Conservation (phyloP, 2,113 vertebrate species). For the Andinoacara biseriatus region DNA sequence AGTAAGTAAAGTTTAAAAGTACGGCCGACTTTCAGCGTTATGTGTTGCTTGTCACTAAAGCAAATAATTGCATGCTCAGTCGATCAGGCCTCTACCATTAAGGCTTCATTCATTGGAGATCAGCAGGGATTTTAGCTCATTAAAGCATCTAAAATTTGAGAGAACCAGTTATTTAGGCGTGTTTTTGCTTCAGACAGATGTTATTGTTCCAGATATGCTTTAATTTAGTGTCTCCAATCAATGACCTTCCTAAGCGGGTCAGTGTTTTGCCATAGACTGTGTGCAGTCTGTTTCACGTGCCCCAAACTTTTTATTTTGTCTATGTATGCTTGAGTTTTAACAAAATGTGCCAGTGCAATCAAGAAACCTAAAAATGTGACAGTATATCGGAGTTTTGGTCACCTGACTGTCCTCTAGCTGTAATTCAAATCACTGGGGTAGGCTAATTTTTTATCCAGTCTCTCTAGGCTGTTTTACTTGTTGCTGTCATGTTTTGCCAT, state of each 20-base stretch:
- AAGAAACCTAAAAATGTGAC: not conserved
- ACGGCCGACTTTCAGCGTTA: not conserved
- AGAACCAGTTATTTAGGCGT: not conserved
- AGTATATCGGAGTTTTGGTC: not conserved
- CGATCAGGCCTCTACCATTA: not conserved
- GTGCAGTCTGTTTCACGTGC: not conserved
- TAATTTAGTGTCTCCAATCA: not conserved
- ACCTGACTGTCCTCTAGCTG: not conserved
- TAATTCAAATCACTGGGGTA: not conserved
- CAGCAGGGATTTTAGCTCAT: not conserved
- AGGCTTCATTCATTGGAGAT: not conserved
- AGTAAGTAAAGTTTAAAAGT: slow-evolving; percentile 12
- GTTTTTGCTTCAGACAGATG: not conserved
- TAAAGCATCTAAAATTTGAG: not conserved
- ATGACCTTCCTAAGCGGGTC: slow-evolving; percentile 31
- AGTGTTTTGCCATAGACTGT: not conserved
- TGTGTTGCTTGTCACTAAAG: not conserved
- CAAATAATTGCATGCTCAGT: too few relatives aligned
- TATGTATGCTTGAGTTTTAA: not conserved
- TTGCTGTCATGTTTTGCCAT: not conserved
- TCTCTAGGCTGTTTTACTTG: not conserved
- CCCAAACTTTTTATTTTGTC: not conserved
- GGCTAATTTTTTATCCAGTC: not conserved
- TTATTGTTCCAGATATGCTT: not conserved
- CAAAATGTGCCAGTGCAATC: not conserved